Evolutionary conservation across 2,888 invertebrate genomes (phyloP).

Genomic region (Parasteatoda lunata): DNA sequence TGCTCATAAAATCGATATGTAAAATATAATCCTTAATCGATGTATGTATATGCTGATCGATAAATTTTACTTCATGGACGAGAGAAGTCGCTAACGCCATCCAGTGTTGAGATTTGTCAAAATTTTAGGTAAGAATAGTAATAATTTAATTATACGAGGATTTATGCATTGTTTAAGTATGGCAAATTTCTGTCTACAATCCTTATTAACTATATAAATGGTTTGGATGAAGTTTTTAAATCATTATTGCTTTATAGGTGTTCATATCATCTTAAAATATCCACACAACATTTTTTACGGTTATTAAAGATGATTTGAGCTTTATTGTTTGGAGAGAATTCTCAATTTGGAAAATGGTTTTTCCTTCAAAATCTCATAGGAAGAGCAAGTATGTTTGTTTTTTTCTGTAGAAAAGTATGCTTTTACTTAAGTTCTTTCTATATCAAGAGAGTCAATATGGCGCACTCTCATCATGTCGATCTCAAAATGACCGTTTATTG

Average conservation of each 20-base stretch:
- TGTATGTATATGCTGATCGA: conserved; percentile 18
- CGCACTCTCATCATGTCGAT: conserved; percentile 9
- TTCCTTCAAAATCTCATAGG: too few relatives aligned
- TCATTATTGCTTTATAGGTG: not conserved
- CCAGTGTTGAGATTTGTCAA: conserved; percentile 68
- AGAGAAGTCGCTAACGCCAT: conserved; percentile 67
- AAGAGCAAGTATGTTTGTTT: not conserved
- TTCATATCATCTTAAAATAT: too few relatives aligned
- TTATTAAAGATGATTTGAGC: too few relatives aligned
- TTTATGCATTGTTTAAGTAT: conserved; percentile 22
- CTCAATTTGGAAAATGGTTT: too few relatives aligned
- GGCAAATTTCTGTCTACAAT: conserved; percentile 43
- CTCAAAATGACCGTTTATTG: conserved; percentile 44
- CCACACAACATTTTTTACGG: too few relatives aligned
- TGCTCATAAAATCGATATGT: not conserved
- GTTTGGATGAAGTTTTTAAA: not conserved
- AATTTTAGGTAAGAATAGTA: conserved; percentile 63
- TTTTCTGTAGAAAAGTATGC: not conserved
- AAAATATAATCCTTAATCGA: conserved; percentile 32
- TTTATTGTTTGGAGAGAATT: too few relatives aligned
- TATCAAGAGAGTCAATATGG: conserved; percentile 46
- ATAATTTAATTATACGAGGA: conserved; percentile 42
- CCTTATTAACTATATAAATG: conserved; percentile 9
- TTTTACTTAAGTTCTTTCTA: too few relatives aligned
- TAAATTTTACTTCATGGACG: conserved; percentile 48